phyloP scores from a whole-genome alignment of 2,888 invertebrate genomes.

The Alentia gelatinosa region DNA sequence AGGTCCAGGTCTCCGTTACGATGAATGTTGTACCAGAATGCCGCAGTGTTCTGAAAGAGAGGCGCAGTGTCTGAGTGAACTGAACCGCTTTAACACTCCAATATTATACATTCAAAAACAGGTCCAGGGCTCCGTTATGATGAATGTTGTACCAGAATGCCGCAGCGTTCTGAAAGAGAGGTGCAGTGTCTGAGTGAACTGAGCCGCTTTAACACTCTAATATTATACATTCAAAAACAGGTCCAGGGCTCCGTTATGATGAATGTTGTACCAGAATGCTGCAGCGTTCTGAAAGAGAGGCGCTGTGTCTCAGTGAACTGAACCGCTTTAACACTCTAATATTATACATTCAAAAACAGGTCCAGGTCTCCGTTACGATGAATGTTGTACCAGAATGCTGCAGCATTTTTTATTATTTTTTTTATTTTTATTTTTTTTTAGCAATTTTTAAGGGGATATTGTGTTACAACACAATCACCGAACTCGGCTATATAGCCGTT shows the following conservation, averaged over 20 bases:
- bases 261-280: constrained; percentile 63
- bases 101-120: too few relatives aligned
- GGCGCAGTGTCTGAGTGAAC: too few relatives aligned
- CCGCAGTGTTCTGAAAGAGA: not conserved
- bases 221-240: not conserved
- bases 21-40: constrained; percentile 64
- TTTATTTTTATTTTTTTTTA: too few relatives aligned
- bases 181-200: too few relatives aligned
- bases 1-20: constrained; percentile 66
- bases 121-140: constrained; percentile 66
- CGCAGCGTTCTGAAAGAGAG: constrained; percentile 3
- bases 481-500: too few relatives aligned
- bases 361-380: not conserved
- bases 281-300: not conserved
- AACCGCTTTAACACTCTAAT: too few relatives aligned
- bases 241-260: constrained; percentile 66
- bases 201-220: not conserved
- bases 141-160: constrained; percentile 64
- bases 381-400: too few relatives aligned
- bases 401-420: too few relatives aligned
- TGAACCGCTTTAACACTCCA: too few relatives aligned
- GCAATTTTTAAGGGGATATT: too few relatives aligned
- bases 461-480: too few relatives aligned
- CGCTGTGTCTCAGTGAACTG: not conserved
- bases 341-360: too few relatives aligned